Evolutionary conservation across 2,888 invertebrate genomes (phyloP), one percentile per base, ranked within the genome.

Genomic region (Pteria penguin): DNA sequence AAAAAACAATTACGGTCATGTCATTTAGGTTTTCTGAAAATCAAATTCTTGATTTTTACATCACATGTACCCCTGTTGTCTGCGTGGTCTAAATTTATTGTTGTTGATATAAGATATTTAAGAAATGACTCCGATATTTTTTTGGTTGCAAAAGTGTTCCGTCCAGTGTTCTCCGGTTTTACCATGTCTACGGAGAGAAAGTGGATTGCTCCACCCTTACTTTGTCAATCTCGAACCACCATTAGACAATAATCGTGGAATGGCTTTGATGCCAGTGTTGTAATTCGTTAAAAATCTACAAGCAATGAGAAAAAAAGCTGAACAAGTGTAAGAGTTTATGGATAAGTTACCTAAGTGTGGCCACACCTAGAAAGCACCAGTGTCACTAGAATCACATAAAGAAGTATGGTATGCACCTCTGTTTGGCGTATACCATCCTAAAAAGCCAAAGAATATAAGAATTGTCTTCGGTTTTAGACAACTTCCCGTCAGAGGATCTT

Each of bases 381-480:
- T 66, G 2, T 57, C 76, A 3, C 4, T 18, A 18, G 11, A 8
- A 45, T 8, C 11, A 18, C 11, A 22, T 5, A 22, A 45, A 31
- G n/a, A n/a, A n/a, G 31, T 54, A 52, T 73, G 77, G 62, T 74
- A 80, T 33, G 66, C 79, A 45, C 79, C 83, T 18, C 67, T 76
- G 4, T 82, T 82, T 57, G 81, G 82, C 4, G 78, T 80, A 18
- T 71, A 74, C 32, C 66, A 79, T 24, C 79, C 76, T 0, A 58
- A 57, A 26, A 70, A 81, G 36, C n/a, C n/a, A n/a, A n/a, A n/a
- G n/a, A n/a, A n/a, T n/a, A 76, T 80, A 8, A 29, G 82, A 58
- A 65, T 54, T 14, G 83, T 83, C 2, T 83, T 83, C 62, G 79
- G 78, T 83, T 11, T 66, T 84, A 71, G 67, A 72, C 11, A 63